Evolutionary conservation across 2,797 vertebrate genomes (phyloP).

Genomic region (Dipus sagitta): DNA sequence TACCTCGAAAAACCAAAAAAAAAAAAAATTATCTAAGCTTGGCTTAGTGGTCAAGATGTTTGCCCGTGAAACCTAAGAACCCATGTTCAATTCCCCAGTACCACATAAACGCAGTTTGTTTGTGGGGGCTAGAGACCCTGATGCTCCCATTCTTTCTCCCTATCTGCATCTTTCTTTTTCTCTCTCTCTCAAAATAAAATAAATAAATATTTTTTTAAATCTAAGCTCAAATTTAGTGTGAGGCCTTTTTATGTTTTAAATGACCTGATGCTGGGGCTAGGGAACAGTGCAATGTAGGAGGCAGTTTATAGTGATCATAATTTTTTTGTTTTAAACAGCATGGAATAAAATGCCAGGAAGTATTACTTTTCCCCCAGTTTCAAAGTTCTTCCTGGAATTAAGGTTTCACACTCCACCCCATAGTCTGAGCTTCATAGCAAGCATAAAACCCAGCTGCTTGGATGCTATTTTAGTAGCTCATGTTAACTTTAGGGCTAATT

Average conservation of each 20-base stretch:
- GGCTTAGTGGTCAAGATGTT: too few species aligned
- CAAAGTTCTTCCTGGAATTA: conserved; percentile 68
- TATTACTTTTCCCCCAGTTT: conserved; percentile 53
- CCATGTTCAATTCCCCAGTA: too few species aligned
- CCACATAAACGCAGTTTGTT: too few species aligned
- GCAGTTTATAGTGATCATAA: conserved; percentile 54
- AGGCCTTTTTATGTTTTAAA: conserved; percentile 68
- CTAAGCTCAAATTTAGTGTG: conserved; percentile 46
- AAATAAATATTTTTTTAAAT: background rate
- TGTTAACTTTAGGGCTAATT: conserved; percentile 76
- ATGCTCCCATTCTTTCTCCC: too few species aligned
- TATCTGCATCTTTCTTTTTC: conserved; percentile 37
- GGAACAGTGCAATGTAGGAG: conserved; percentile 47
- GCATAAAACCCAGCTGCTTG: conserved; percentile 67
- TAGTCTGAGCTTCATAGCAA: conserved; percentile 65
- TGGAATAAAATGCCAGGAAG: conserved; percentile 58
- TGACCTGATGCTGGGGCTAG: conserved; percentile 44
- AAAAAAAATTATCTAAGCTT: too few species aligned
- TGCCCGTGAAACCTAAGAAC: too few species aligned
- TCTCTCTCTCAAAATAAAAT: background rate
- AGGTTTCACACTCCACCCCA: conserved; percentile 64
- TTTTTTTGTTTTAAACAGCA: conserved; percentile 52
- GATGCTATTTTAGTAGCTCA: conserved; percentile 67
- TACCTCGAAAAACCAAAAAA: too few species aligned
- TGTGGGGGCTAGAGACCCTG: too few species aligned